Conservation (phyloP, 1,140 invertebrate genomes). For the Temnothorax nylanderi region DNA sequence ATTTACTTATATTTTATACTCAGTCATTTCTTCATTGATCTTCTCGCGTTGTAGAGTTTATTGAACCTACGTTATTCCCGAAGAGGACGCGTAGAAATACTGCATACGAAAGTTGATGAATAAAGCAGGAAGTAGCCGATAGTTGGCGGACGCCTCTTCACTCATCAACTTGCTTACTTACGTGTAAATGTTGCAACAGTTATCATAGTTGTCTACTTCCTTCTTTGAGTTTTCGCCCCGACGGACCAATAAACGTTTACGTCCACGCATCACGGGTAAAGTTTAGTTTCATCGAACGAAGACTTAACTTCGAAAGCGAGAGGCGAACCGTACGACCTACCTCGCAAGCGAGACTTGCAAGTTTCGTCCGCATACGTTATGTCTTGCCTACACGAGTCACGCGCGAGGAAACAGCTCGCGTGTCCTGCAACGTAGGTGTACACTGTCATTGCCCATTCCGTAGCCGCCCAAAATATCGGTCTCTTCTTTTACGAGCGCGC, state of each 20-base stretch:
- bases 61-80: not conserved
- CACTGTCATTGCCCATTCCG: not conserved
- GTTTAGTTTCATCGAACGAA: constrained; percentile 1
- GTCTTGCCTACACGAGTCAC: not conserved
- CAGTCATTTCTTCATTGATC: constrained; percentile 7
- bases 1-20: not conserved
- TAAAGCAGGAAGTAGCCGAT: constrained; percentile 23
- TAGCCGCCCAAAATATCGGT: not conserved
- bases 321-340: not conserved
- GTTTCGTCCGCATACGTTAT: not conserved
- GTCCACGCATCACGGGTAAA: constrained; percentile 4
- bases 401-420: not conserved
- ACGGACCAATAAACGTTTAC: not conserved
- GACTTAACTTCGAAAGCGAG: not conserved
- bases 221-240: constrained; percentile 29
- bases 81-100: not conserved
- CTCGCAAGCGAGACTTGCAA: not conserved
- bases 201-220: constrained; percentile 36
- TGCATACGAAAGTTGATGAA: constrained; percentile 13
- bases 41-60: not conserved
- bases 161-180: constrained; percentile 30
- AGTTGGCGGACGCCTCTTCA: constrained; percentile 39
- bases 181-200: constrained; percentile 15
- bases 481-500: not conserved
- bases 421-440: not conserved